Evolutionary conservation across 2,113 vertebrate genomes (phyloP).

Genomic region (Pipa parva): DNA sequence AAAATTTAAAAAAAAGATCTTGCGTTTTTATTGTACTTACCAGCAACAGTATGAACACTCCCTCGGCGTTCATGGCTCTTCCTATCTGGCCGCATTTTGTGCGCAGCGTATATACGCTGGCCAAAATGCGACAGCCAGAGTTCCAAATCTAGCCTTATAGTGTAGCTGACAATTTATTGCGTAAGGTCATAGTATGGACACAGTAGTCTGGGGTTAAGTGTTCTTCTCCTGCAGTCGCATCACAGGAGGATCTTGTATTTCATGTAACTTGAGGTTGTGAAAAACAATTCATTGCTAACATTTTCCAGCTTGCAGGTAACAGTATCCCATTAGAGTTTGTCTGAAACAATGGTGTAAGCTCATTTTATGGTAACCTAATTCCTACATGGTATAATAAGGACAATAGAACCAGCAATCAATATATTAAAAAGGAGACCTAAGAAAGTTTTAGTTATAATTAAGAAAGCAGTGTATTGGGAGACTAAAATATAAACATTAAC

Average conservation of each 20-base stretch:
- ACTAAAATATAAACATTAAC: not conserved
- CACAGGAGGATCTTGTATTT: not conserved
- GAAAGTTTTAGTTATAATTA: not conserved
- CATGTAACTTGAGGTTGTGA: slow-evolving; percentile 15
- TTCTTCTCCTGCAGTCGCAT: not conserved
- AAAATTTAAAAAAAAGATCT: no score
- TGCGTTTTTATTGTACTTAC: no score
- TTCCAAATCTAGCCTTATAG: no score
- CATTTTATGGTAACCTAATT: not conserved
- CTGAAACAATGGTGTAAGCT: not conserved
- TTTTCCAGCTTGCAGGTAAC: slow-evolving; percentile 11
- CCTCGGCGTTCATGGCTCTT: no score
- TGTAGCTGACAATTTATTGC: not conserved
- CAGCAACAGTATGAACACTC: no score
- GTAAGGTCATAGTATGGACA: not conserved
- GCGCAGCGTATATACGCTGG: no score
- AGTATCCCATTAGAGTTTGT: not conserved
- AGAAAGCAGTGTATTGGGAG: not conserved
- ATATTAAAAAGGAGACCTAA: not conserved
- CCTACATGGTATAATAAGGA: not conserved
- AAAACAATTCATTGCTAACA: slow-evolving; percentile 3
- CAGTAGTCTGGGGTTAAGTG: not conserved
- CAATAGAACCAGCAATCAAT: not conserved
- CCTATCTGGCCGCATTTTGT: no score
- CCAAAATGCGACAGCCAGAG: no score